Conservation (phyloP, 1,140 invertebrate species). For the Pygmarrhopalites habei region DNA sequence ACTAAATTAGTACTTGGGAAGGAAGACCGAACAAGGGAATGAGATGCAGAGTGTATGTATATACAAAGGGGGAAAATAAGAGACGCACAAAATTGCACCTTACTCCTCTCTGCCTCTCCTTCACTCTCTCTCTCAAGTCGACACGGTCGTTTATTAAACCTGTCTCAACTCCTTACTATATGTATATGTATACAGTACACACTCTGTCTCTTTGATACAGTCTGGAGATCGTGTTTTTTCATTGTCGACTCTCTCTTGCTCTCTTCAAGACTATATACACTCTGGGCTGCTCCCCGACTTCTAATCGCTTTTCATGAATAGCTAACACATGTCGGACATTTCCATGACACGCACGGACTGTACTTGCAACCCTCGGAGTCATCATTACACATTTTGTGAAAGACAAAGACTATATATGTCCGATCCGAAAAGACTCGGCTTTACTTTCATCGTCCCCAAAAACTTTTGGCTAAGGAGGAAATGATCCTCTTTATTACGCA, state of each 20-base stretch:
- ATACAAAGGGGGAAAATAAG: background rate
- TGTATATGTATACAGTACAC: no score
- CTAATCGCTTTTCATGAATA: no score
- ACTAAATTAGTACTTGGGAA: background rate
- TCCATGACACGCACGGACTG: conserved; percentile 20
- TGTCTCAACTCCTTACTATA: background rate
- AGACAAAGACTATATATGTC: no score
- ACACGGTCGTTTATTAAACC: conserved; percentile 1
- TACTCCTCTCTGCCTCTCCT: background rate
- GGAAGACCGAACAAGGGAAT: background rate
- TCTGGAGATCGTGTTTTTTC: no score
- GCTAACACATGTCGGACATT: conserved; percentile 26
- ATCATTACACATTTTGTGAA: no score
- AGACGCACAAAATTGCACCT: background rate
- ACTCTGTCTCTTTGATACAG: no score
- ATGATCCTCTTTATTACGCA: no score
- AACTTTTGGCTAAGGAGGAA: no score
- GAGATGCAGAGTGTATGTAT: background rate
- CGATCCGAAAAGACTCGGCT: no score
- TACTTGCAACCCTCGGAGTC: background rate
- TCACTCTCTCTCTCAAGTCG: background rate
- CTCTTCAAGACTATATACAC: no score
- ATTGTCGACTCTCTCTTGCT: background rate
- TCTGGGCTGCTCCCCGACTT: no score
- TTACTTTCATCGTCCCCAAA: no score